Evolutionary conservation across 1,140 invertebrate genomes (phyloP), one percentile per base, ranked within the genome.

Genomic region (Hirudo medicinalis): DNA sequence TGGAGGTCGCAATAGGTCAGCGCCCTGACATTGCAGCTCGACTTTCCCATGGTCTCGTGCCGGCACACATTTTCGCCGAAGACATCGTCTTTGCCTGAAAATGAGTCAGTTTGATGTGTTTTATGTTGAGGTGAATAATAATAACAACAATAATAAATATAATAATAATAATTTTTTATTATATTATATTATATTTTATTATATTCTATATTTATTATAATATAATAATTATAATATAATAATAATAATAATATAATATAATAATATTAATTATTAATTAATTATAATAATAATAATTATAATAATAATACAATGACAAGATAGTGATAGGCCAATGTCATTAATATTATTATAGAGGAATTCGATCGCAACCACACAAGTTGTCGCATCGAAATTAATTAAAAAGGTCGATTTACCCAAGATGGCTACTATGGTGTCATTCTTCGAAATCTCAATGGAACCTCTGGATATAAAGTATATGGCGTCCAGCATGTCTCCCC

Each of bases 31-130:
- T 95, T 93, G 82, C 91, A 96, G 75, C 91, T 92, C 60, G 93
- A 95, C 80, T 97, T 96, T 27, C 94, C 94, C 69, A 97, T 89
- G 6, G 92, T 95, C 32, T 87, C 79, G 82, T 97, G 88, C 74
- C 90, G 87, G 80, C 94, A 94, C 6, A 94, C 92, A 84, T 97
- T 97, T 81, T 98, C 95, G 13, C 95, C 95, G 81, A 97, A 98
- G 78, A 97, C 94, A 82, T 98, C 95, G 79, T 94, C 93, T 84
- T 97, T 97, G 63, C 91, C 91, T 92, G 80, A 9, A 36, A 67
- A 5, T 49, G 11, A 49, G 43, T 15, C 43, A 49, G 0, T 49
- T 11, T 49, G 11, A 49, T 49, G 15, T 13, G 11, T 36, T 36
- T 36, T 6, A 36, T 36, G 2, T 36, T 40, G 36, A 29, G 29